Base-by-base conservation (phyloP, 2,113 vertebrate species). In the Sus scrofa region DNA sequence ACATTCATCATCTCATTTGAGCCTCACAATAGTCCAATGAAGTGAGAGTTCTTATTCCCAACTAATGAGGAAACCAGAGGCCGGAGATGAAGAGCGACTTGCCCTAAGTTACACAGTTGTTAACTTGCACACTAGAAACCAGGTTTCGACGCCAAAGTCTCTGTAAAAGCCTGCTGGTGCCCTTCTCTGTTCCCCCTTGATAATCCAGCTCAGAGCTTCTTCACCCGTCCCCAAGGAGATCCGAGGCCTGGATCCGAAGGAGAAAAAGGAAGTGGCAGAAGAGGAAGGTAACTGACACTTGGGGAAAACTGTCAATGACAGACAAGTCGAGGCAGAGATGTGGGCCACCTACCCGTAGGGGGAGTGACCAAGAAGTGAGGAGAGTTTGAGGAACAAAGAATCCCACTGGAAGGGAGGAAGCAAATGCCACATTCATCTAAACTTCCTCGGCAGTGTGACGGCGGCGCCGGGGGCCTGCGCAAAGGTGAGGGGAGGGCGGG, bases 221-320 rank as follows among this genome's bases (percentile, higher is more conserved):
- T 71, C 75, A 84, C 75, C 62, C 93, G 83, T 83, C 65, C 88
- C 96, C 89, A 44, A 77, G 86, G 83, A 92, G 92, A 85, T 27
- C 34, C 27, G 77, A 82, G 37, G 89, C 60, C 89, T 81, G 78
- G 91, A 83, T 93, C 63, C 77, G 70, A 62, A 82, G 92, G 24
- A 88, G 32, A 88, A 96, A 95, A 94, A 89, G 96, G 91, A 96
- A 97, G 96, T 67, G 74, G 89, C 56, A 37, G 78, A 94, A 88
- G 27, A 85, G 93, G 81, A 96, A 15, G 62, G 32, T 13, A 84
- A 78, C 34, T 8, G 73, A 71, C 54, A 68, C 37, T 84, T 12
- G 65, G 50, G 88, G 14, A 85, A 89, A 90, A 70, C 73, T 62
- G 54, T 89, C 70, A 20, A 19, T 6, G 58, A 44, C 5, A n/a